Conservation (phyloP, 1,140 invertebrate genomes). For the Drosophila pandora region DNA sequence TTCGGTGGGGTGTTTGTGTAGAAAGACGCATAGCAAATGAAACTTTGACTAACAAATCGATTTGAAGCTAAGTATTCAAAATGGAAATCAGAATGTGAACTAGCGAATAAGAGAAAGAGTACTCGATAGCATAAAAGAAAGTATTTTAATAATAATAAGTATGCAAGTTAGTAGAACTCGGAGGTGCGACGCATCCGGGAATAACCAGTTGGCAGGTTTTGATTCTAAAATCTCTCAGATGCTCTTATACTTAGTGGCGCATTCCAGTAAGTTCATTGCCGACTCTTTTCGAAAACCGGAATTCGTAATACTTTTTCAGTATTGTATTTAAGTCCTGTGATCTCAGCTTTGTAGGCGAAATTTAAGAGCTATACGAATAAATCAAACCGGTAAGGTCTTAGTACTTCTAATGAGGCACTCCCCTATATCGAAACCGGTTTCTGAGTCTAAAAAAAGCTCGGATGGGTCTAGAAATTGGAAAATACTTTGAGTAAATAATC, state of each 20-base stretch:
- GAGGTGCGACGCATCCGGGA: constrained; percentile 17
- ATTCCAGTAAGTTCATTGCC: background rate
- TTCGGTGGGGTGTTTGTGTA: constrained; percentile 27
- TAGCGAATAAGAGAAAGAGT: constrained; percentile 51
- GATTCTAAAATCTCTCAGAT: background rate
- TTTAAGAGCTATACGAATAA: constrained; percentile 14
- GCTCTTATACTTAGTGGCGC: background rate
- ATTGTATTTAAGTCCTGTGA: constrained; percentile 30
- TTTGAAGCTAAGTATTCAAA: constrained; percentile 49
- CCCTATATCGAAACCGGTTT: constrained; percentile 30
- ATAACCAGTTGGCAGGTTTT: constrained; percentile 49
- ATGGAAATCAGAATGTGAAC: constrained; percentile 47
- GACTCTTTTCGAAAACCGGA: constrained; percentile 19
- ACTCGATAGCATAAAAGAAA: constrained; percentile 48
- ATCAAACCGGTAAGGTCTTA: constrained; percentile 20
- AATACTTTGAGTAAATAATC: constrained; percentile 11
- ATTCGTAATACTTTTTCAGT: background rate
- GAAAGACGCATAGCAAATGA: constrained; percentile 73
- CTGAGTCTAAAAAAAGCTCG: background rate
- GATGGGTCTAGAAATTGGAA: constrained; percentile 42
- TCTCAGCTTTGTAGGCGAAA: constrained; percentile 30
- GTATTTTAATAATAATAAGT: constrained; percentile 28
- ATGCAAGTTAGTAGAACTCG: constrained; percentile 36
- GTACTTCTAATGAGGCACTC: constrained; percentile 14
- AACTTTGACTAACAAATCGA: constrained; percentile 53